Conservation (phyloP, 2,888 invertebrate genomes). For the Coronaproctus castanopsis region DNA sequence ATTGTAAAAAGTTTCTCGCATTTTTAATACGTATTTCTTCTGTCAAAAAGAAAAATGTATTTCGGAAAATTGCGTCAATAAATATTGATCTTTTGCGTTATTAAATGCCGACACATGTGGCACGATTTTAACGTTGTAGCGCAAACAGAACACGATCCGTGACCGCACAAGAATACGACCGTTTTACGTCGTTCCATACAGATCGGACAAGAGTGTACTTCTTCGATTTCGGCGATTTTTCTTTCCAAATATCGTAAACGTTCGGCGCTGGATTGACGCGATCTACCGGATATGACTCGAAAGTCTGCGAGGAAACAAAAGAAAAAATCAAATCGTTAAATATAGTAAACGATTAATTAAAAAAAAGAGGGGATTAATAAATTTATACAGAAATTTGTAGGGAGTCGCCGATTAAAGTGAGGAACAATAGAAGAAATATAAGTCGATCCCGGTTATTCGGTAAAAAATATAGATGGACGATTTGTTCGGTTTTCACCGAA, state of each 20-base stretch:
- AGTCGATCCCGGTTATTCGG: too few relatives aligned
- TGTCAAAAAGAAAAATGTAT: too few relatives aligned
- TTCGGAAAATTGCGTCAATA: too few relatives aligned
- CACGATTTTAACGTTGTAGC: slow-evolving; percentile 60
- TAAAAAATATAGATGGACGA: too few relatives aligned
- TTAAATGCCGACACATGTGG: slow-evolving; percentile 66
- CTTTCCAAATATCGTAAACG: slow-evolving; percentile 47
- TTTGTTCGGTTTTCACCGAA: too few relatives aligned
- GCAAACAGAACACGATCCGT: slow-evolving; percentile 62
- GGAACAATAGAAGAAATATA: not conserved
- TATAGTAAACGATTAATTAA: too few relatives aligned
- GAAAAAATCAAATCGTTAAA: not conserved
- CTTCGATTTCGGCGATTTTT: slow-evolving; percentile 67
- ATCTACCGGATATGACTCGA: slow-evolving; percentile 24
- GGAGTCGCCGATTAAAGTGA: too few relatives aligned
- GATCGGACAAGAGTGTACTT: slow-evolving; percentile 64
- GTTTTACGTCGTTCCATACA: slow-evolving; percentile 69
- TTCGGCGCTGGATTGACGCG: slow-evolving; percentile 40
- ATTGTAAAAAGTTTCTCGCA: too few relatives aligned
- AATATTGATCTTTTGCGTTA: slow-evolving; percentile 48
- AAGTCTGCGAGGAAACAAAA: slow-evolving; percentile 24
- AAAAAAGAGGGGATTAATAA: too few relatives aligned
- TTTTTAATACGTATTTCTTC: too few relatives aligned
- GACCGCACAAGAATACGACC: slow-evolving; percentile 73
- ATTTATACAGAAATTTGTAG: too few relatives aligned